Base-by-base conservation (phyloP, 1,140 invertebrate species). In the Zaprionus ghesquierei region DNA sequence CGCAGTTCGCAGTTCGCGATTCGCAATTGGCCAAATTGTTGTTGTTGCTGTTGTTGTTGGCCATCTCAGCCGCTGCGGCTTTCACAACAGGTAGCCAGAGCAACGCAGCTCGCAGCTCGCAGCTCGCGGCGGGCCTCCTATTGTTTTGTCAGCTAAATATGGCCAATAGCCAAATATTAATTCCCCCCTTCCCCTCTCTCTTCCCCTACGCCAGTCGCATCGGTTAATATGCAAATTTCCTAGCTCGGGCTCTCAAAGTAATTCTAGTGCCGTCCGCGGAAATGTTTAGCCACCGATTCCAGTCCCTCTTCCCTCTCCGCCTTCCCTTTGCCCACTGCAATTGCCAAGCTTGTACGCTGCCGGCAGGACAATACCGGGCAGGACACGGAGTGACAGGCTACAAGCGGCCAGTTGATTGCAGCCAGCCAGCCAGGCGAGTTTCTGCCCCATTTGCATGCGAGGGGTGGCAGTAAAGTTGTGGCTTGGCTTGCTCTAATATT, bases 131-230 rank as follows among this genome's bases (percentile, higher is more conserved):
- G 27, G 27, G 58, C 66, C 33, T 56, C 8, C 82, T 89, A 87
- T 87, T 87, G 82, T 87, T 82, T 70, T 87, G 82, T 87, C 82
- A 87, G 76, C 84, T 87, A 76, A 89, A 87, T 87, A 87, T 89
- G 82, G 82, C 82, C 84, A 79, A 87, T 87, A 87, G 79, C 82
- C 84, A 87, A 87, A 87, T 87, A 87, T 89, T 87, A 87, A 87
- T 87, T 87, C 82, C 78, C 73, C 79, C 60, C 75, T 54, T 60
- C 74, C 41, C 9, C n/a, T 18, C 27, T 9, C 25, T 12, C 20
- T 3, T 10, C 27, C 13, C 27, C n/a, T 9, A 13, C 8, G 18
- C 12, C 33, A 25, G 18, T 20, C 29, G n/a, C 53, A 64, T 53
- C 68, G 64, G 69, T 62, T 79, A 82, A 78, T 87, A 86, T 87